Evolutionary conservation across 92 coral and sea anemone genomes (phyloP).

Genomic region (Umimayanthus chanpuru): DNA sequence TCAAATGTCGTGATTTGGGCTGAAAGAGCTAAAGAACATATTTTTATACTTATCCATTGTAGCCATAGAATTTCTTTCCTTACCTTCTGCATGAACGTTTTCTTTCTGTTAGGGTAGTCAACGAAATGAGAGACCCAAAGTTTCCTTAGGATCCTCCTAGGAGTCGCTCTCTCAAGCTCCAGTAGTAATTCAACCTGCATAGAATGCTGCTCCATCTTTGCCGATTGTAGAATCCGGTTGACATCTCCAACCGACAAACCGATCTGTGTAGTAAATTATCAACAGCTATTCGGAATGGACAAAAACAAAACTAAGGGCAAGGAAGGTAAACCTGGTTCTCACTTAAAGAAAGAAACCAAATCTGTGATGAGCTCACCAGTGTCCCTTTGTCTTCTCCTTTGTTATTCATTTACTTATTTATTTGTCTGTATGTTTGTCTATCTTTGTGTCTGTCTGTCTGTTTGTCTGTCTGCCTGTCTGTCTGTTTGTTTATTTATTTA

Average conservation of each 20-base stretch:
- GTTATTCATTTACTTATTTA: too few relatives aligned
- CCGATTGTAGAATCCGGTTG: constrained; percentile 84
- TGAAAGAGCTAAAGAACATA: too few relatives aligned
- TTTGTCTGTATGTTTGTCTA: too few relatives aligned
- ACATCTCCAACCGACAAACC: constrained; percentile 94
- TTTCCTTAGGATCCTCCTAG: constrained; percentile 75
- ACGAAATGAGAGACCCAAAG: constrained; percentile 81
- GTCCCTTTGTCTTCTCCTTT: too few relatives aligned
- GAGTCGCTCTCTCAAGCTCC: constrained; percentile 87
- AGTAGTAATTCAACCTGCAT: constrained; percentile 91
- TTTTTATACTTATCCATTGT: not conserved
- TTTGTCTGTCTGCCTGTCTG: too few relatives aligned
- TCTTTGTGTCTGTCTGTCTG: too few relatives aligned
- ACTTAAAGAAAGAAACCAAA: not conserved
- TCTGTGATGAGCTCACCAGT: too few relatives aligned
- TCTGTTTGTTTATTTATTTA: too few relatives aligned
- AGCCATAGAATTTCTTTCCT: not conserved
- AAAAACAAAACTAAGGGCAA: not conserved
- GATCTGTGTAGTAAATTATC: constrained; percentile 46
- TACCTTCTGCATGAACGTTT: constrained; percentile 85
- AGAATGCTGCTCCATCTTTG: constrained; percentile 90
- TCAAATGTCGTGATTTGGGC: too few relatives aligned
- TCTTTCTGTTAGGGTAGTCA: constrained; percentile 81
- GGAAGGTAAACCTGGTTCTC: not conserved
- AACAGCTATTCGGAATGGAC: not conserved